phyloP scores from a whole-genome alignment of 2,888 invertebrate genomes.

The Macropis europaea region DNA sequence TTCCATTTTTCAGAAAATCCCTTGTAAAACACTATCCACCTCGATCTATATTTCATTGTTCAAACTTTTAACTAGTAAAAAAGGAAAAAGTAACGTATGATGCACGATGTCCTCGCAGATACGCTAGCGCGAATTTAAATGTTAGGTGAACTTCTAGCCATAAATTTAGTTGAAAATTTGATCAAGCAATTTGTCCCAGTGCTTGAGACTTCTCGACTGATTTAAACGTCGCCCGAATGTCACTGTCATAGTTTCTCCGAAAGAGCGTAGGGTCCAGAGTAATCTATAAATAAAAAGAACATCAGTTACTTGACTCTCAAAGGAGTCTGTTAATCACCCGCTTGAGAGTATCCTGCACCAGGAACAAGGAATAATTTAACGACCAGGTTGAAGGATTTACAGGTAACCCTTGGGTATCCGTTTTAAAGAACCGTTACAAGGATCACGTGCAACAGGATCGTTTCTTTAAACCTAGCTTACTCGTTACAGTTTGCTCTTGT shows the following conservation, averaged over 20 bases:
- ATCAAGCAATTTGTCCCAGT: background rate
- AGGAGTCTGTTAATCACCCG: constrained; percentile 44
- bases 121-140: too few relatives aligned
- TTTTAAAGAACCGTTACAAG: constrained; percentile 34
- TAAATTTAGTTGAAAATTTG: background rate
- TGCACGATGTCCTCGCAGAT: too few relatives aligned
- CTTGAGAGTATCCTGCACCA: constrained; percentile 13
- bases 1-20: too few relatives aligned
- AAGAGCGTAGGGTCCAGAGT: background rate
- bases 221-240: background rate
- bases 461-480: background rate
- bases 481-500: background rate
- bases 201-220: background rate
- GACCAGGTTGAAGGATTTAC: constrained; percentile 20
- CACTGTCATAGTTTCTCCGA: background rate
- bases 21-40: too few relatives aligned
- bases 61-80: too few relatives aligned
- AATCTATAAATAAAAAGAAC: constrained; percentile 49
- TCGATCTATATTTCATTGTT: too few relatives aligned
- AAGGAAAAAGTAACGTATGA: too few relatives aligned
- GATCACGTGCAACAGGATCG: background rate
- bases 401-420: background rate
- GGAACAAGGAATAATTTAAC: constrained; percentile 46
- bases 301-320: constrained; percentile 31
- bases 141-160: background rate